phyloP scores from a whole-genome alignment of 2,113 vertebrate genomes.

The Chlorodrepanis virens region DNA sequence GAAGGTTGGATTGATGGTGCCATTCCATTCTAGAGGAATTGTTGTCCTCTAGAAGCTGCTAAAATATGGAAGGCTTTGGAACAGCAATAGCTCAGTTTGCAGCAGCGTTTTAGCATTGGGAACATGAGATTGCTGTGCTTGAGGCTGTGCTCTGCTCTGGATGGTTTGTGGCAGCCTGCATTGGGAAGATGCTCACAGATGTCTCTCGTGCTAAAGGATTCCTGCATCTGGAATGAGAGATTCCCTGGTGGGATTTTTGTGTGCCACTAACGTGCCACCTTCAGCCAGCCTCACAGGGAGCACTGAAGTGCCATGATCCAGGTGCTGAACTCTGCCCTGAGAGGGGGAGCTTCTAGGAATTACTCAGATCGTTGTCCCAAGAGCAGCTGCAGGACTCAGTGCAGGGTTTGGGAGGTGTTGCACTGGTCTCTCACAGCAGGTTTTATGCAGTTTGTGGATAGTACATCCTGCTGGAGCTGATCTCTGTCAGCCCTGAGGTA shows the following conservation, averaged over 20 bases:
- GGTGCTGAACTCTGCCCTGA: neutral
- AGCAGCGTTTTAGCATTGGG: rapidly evolving
- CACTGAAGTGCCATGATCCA: neutral
- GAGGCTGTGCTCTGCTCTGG: neutral
- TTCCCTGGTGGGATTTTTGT: neutral
- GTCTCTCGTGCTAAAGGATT: neutral
- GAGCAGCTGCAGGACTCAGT: neutral
- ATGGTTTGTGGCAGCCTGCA: neutral
- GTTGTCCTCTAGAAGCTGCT: neutral
- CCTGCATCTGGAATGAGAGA: neutral
- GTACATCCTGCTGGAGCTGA: neutral
- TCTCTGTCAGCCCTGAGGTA: neutral
- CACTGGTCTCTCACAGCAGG: neutral
- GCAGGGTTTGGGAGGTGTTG: neutral
- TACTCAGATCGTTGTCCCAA: neutral
- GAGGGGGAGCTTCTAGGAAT: neutral
- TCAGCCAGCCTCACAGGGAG: neutral
- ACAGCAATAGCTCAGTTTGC: neutral
- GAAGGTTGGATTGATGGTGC: neutral
- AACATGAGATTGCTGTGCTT: neutral
- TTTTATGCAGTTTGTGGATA: neutral
- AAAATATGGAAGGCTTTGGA: neutral
- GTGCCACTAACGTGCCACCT: neutral
- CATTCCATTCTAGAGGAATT: neutral
- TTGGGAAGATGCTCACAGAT: neutral